Conservation (phyloP, 2,113 vertebrate genomes). For the Zapornia atra region DNA sequence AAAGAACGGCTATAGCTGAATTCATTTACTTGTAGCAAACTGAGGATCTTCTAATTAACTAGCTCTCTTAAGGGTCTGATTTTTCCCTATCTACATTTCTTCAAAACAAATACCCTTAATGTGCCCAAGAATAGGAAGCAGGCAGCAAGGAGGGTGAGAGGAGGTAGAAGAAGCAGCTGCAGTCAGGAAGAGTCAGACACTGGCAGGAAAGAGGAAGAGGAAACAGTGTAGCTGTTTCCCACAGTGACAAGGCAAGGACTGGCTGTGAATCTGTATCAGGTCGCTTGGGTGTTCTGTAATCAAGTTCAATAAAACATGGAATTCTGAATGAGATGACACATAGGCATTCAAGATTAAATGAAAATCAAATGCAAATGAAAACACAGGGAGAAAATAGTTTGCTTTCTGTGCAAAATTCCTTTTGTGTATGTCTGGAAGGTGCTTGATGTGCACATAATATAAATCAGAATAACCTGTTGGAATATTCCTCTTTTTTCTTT, state of each 20-base stretch:
- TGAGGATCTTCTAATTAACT: background rate
- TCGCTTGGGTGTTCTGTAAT: background rate
- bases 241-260: background rate
- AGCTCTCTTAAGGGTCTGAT: background rate
- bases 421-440: background rate
- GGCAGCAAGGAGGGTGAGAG: background rate
- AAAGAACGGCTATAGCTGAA: background rate
- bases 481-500: background rate
- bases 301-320: background rate
- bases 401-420: background rate
- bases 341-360: background rate
- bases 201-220: background rate
- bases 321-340: background rate
- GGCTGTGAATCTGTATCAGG: background rate
- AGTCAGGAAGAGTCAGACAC: background rate
- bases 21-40: background rate
- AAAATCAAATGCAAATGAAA: conserved; percentile 1
- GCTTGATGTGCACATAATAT: background rate
- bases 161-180: background rate
- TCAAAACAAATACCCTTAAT: background rate
- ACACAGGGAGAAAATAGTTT: background rate
- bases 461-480: background rate
- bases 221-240: background rate
- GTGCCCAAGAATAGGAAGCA: background rate
- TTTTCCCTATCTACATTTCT: background rate